Conservation (phyloP, 2,113 vertebrate species). For the Nerophis lumbriciformis region DNA sequence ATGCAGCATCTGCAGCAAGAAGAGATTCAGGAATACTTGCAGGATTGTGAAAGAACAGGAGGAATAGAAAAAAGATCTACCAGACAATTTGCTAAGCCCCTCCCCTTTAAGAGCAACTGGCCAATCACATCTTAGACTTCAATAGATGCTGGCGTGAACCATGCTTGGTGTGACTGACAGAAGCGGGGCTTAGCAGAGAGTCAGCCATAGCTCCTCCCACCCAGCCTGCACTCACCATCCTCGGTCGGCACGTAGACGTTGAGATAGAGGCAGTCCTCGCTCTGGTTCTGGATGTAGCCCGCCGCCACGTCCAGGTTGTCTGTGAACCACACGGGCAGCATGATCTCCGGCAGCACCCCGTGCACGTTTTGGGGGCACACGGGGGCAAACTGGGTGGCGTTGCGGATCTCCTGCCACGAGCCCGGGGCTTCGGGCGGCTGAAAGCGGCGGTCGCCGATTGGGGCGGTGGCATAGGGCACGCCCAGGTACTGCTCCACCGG, state of each 20-base stretch:
- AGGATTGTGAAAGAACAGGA: not conserved
- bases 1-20: too few relatives aligned
- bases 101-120: not conserved
- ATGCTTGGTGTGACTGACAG: not conserved
- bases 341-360: slow-evolving; percentile 85
- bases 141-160: not conserved
- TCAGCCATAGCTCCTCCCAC: not conserved
- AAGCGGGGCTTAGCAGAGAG: slow-evolving; percentile 1
- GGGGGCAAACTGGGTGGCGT: slow-evolving; percentile 85
- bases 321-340: slow-evolving; percentile 92
- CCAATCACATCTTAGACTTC: slow-evolving; percentile 1
- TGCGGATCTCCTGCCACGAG: slow-evolving; percentile 88
- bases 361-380: slow-evolving; percentile 90
- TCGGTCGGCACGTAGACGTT: slow-evolving; percentile 91
- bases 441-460: slow-evolving; percentile 83
- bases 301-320: slow-evolving; percentile 87
- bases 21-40: too few relatives aligned
- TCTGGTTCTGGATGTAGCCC: slow-evolving; percentile 89
- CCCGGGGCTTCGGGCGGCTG: slow-evolving; percentile 85
- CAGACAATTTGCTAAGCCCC: slow-evolving; percentile 16
- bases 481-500: slow-evolving; percentile 88
- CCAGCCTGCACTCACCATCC: slow-evolving; percentile 79
- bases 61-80: not conserved
- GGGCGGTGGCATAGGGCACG: slow-evolving; percentile 85
- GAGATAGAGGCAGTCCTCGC: slow-evolving; percentile 91